Evolutionary conservation across 2,888 invertebrate genomes (phyloP).

Genomic region (Noctua fimbriata): DNA sequence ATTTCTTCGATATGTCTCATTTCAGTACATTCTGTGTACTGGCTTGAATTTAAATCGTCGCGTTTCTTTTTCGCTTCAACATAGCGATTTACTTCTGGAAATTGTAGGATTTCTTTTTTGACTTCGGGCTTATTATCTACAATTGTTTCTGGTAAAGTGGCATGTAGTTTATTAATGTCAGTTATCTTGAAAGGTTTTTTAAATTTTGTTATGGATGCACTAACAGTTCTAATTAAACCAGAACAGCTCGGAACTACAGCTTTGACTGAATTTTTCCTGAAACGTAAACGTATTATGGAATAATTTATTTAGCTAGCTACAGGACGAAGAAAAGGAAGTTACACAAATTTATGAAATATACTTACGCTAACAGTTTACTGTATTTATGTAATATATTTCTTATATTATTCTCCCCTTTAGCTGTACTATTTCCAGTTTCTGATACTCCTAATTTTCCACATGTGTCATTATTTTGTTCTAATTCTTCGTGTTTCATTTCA

Average conservation of each 20-base stretch:
- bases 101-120: neutral
- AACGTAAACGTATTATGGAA: slow-evolving; percentile 32
- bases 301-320: neutral
- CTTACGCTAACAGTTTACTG: slow-evolving; percentile 75
- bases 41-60: slow-evolving; percentile 5
- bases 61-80: slow-evolving; percentile 16
- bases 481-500: neutral
- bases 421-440: slow-evolving; percentile 3
- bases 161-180: slow-evolving; percentile 76
- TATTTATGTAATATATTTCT: slow-evolving; percentile 80
- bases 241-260: slow-evolving; percentile 27
- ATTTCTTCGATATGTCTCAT: slow-evolving; percentile 9
- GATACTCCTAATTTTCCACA: slow-evolving; percentile 4
- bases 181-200: slow-evolving; percentile 81
- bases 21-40: neutral
- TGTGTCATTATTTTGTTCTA: neutral
- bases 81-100: neutral
- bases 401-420: slow-evolving; percentile 59
- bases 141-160: slow-evolving; percentile 69
- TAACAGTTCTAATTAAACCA: slow-evolving; percentile 32
- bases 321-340: neutral
- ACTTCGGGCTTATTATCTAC: slow-evolving; percentile 49
- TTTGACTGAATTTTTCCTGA: slow-evolving; percentile 62
- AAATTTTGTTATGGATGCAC: slow-evolving; percentile 58
- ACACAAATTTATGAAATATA: slow-evolving; percentile 9